Conservation (phyloP, 1,140 invertebrate species). For the Apis florea region DNA sequence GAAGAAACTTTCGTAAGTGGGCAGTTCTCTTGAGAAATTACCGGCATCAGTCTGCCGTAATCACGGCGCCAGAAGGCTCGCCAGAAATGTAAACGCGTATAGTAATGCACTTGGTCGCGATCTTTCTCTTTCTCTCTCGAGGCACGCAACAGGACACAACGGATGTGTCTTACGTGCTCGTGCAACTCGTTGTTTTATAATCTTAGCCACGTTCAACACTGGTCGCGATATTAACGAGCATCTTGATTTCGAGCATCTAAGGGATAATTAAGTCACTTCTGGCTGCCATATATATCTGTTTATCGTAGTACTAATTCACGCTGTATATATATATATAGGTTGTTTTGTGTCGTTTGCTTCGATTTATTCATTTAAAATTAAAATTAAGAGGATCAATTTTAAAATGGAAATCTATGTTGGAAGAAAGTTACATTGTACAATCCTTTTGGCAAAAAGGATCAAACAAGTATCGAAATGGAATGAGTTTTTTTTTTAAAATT, state of each 20-base stretch:
- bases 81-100: constrained; percentile 59
- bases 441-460: no score
- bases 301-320: no score
- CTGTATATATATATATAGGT: no score
- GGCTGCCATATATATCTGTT: no score
- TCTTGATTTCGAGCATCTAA: neutral
- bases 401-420: no score
- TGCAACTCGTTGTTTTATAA: constrained; percentile 22
- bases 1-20: constrained; percentile 64
- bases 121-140: constrained; percentile 33
- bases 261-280: neutral
- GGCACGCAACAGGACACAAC: constrained; percentile 47
- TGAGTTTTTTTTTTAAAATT: no score
- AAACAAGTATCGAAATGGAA: no score
- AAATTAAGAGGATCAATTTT: no score
- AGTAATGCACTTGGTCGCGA: constrained; percentile 53
- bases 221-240: constrained; percentile 5
- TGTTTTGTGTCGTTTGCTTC: no score
- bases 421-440: no score
- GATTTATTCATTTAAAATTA: no score
- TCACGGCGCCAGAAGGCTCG: constrained; percentile 54
- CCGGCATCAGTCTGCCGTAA: constrained; percentile 64
- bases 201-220: neutral
- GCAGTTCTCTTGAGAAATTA: constrained; percentile 66
- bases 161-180: constrained; percentile 8